Base-by-base conservation (phyloP, 2,888 invertebrate species). In the Noctuana brunneofusca region DNA sequence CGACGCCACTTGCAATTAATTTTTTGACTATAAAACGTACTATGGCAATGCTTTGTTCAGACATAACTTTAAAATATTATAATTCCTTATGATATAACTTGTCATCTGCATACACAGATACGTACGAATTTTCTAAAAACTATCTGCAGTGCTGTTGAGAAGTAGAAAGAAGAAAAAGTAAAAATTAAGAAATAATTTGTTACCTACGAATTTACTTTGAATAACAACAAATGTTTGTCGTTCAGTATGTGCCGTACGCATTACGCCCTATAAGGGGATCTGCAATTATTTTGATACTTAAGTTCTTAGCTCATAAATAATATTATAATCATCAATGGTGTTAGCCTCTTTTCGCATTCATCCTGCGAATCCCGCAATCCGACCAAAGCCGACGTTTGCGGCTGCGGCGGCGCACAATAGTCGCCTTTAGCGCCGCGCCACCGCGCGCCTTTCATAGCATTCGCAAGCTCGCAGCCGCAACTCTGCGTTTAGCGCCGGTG, bases 1-100 rank as follows among this genome's bases (percentile, higher is more conserved):
- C 75, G 76, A 81, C 80, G 82, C 81, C 87, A 85, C 79, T 87
- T 81, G 85, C 84, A 84, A 88, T 87, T 88, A 88, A 85, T 86
- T 87, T 87, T 87, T 87, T 76, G 69, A 74, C 70, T 71, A 68
- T 71, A 66, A 72, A 75, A 74, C 58, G 53, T 55, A 54, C n/a
- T 49, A 49, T n/a, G 14, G 12, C 18, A n/a, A 54, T 54, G 46
- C 24, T 48, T 22, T 5, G 20, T 30, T 32, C 12, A 16, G 2
- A 14, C 9, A 30, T 46, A 12, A 14, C 24, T 24, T 48, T 22
- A 22, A 2, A 20, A 43, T 18, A 43, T 46, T 18, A n/a, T 2
- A 48, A 48, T 18, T 20, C 14, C 14, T 38, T 38, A 14, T 38
- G 14, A 38, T 14, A 14, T 38, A 14, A 1, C 6, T 12, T 38